Percentiles rank a stretch among this genome's conserved stretches.
Conservation (phyloP, 2,888 invertebrate genomes). For the Neocrepidodera transversa region DNA sequence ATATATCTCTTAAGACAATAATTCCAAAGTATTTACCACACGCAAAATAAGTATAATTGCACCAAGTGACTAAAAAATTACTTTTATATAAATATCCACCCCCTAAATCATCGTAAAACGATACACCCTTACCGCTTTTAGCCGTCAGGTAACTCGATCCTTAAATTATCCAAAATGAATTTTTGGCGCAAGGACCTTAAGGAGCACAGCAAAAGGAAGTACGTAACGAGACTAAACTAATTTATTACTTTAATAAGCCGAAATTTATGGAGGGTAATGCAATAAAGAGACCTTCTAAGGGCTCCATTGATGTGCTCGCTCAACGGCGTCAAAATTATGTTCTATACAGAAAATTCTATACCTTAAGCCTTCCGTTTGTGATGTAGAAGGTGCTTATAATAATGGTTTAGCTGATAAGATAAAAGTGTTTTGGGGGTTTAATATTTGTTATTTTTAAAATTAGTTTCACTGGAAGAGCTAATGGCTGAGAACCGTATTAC, state of each 20-base stretch:
- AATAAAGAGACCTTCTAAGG: conserved; percentile 16
- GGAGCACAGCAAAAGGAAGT: not conserved
- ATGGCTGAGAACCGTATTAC: too few species aligned
- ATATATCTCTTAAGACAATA: too few species aligned
- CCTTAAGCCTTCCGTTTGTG: not conserved
- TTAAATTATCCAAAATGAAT: conserved; percentile 20
- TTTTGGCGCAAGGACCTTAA: conserved; percentile 18
- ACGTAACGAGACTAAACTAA: conserved; percentile 22
- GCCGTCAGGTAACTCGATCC: conserved; percentile 19
- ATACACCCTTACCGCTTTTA: conserved; percentile 5
- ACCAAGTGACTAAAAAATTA: too few species aligned
- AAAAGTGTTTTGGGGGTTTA: too few species aligned
- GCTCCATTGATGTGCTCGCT: conserved; percentile 18
- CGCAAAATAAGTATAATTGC: too few species aligned
- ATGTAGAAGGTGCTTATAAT: not conserved
- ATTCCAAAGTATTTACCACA: too few species aligned
- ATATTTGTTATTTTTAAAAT: too few species aligned
- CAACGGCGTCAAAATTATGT: conserved; percentile 14
- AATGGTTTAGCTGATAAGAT: not conserved
- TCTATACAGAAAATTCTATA: conserved; percentile 3
- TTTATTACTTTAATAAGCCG: conserved; percentile 30
- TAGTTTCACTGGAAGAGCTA: too few species aligned
- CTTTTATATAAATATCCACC: not conserved
- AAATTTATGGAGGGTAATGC: conserved; percentile 23
- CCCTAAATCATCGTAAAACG: not conserved